Evolutionary conservation across 2,797 vertebrate species (phyloP).

Genomic region (Clarias laeviceps): DNA sequence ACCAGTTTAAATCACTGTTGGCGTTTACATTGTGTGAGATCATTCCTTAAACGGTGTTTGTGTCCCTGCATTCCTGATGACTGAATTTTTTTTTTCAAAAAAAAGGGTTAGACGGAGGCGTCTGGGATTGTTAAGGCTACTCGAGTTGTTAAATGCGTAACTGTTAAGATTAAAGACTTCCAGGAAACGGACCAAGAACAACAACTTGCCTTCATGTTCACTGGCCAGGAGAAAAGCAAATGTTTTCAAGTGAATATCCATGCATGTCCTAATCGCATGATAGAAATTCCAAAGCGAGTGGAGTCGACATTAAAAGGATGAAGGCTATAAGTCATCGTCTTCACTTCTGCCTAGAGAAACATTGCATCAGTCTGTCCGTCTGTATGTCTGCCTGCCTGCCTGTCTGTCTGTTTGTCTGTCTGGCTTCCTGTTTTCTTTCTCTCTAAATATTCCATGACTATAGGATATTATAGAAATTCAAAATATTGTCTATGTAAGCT

Average conservation of each 20-base stretch:
- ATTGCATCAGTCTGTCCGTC: background rate
- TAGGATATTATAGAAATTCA: background rate
- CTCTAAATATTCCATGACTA: background rate
- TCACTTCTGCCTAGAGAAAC: background rate
- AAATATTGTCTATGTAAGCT: background rate
- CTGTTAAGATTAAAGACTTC: conserved; percentile 75
- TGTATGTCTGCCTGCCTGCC: background rate
- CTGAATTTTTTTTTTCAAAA: background rate
- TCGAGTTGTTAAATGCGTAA: conserved; percentile 68
- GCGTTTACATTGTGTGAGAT: background rate
- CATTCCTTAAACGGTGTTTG: background rate
- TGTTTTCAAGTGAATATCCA: conserved; percentile 36
- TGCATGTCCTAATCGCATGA: conserved; percentile 19
- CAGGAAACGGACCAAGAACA: conserved; percentile 69
- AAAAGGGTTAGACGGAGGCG: background rate
- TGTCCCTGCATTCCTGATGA: background rate
- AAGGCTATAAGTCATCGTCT: conserved; percentile 25
- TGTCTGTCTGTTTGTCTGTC: background rate
- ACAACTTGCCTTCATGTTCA: conserved; percentile 70
- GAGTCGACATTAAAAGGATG: conserved; percentile 1
- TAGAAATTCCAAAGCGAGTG: background rate
- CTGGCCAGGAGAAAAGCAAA: conserved; percentile 57
- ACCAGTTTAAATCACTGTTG: conserved; percentile 35
- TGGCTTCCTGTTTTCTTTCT: background rate
- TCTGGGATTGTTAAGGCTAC: conserved; percentile 66